These are phyloP conservation scores for Perca flavescens DNA, from an alignment of 2,113 vertebrate species.

Conservation along the genomic window DNA sequence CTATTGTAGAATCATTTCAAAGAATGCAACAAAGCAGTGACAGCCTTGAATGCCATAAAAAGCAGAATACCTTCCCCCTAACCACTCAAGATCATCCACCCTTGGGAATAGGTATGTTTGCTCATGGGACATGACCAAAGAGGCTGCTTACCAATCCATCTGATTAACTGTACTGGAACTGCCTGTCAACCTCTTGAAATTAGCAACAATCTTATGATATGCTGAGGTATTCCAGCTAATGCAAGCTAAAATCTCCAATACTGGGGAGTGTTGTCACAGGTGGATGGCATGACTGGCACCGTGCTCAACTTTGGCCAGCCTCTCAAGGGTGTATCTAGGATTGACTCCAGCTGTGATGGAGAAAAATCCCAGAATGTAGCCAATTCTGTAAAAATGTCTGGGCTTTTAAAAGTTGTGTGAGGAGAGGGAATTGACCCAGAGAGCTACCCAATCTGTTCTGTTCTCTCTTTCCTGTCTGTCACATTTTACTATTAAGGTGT, in stretches of 20 bases:
- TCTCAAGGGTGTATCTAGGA: background rate
- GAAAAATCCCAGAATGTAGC: background rate
- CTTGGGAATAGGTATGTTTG: background rate
- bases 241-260: background rate
- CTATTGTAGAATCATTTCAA: conserved; percentile 1
- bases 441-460: conserved; percentile 1
- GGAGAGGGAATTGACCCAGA: background rate
- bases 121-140: background rate
- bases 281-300: background rate
- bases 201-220: background rate
- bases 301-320: background rate
- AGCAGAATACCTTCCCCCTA: background rate
- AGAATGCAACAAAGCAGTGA: background rate
- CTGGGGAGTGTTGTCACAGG: background rate
- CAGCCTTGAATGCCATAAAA: conserved; percentile 1
- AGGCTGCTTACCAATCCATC: background rate
- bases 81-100: background rate
- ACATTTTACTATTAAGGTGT: conserved; percentile 42
- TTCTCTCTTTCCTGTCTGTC: conserved; percentile 16
- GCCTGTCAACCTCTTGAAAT: background rate
- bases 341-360: background rate
- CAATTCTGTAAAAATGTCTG: conserved; percentile 2
- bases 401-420: background rate
- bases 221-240: conserved; percentile 3
- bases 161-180: conserved; percentile 3